Evolutionary conservation across 2,113 vertebrate genomes (phyloP).

Genomic region (Neodon shergylaensis): DNA sequence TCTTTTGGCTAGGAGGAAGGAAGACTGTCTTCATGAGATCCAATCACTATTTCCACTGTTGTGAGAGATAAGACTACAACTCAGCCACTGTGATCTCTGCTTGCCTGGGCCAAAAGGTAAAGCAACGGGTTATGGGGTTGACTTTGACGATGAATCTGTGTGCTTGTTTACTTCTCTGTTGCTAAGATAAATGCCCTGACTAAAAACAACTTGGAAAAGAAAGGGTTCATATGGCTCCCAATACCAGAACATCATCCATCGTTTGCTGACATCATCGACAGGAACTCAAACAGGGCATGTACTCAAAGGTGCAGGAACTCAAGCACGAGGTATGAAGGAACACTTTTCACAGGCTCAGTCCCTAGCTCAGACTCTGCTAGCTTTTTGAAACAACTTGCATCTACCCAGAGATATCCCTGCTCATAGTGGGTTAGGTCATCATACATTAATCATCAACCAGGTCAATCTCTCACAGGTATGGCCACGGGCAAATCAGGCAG

Average conservation of each 20-base stretch:
- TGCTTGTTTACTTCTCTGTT: background rate
- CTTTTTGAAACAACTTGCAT: background rate
- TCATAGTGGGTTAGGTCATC: background rate
- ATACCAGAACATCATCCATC: background rate
- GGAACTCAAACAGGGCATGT: background rate
- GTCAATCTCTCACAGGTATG: background rate
- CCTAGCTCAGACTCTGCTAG: background rate
- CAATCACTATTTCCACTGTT: background rate
- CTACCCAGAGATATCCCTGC: background rate
- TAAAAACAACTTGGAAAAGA: background rate
- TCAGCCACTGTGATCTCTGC: background rate
- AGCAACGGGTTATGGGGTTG: background rate
- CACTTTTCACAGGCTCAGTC: background rate
- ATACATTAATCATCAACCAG: background rate
- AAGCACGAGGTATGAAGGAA: background rate
- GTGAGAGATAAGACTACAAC: background rate
- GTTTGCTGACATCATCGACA: background rate
- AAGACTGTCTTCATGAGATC: background rate
- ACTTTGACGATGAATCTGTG: background rate
- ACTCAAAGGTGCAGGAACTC: background rate
- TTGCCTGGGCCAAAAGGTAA: background rate
- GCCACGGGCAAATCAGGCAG: background rate
- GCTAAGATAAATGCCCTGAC: background rate
- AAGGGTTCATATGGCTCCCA: background rate
- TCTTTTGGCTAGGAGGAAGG: background rate